Percentiles rank a stretch among this genome's conserved stretches.
phyloP scores from a whole-genome alignment of 64 coral and sea anemone species.

The Trachythela sp. region DNA sequence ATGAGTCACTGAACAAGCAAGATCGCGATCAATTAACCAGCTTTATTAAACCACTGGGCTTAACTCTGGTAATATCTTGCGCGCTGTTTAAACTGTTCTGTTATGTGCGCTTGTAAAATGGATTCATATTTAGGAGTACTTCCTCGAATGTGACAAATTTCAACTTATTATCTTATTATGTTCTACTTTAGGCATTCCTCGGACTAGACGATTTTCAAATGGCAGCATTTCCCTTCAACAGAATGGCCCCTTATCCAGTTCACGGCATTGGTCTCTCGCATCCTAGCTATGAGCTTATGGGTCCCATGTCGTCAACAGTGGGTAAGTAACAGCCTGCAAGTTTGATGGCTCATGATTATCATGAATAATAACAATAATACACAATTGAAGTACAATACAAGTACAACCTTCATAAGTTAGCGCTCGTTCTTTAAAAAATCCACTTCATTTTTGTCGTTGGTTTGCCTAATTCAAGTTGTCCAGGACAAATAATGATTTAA shows the following conservation, averaged over 20 bases:
- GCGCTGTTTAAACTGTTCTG: not conserved
- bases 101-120: not conserved
- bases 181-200: not conserved
- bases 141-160: not conserved
- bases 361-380: too few species aligned
- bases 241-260: conserved; percentile 12
- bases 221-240: conserved; percentile 14
- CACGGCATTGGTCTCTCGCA: conserved; percentile 5
- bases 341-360: not conserved
- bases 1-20: not conserved
- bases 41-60: not conserved
- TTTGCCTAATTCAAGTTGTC: too few species aligned
- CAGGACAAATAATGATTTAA: too few species aligned
- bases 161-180: not conserved
- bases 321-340: not conserved
- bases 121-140: not conserved
- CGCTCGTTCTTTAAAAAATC: too few species aligned
- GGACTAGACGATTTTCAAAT: conserved; percentile 13
- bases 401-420: too few species aligned
- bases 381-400: too few species aligned
- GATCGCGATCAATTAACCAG: not conserved
- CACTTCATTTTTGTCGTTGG: too few species aligned
- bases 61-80: not conserved
- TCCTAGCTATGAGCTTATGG: conserved; percentile 14
- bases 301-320: not conserved